These are phyloP conservation scores for Gambusia affinis DNA, from an alignment of 2,113 vertebrate species.

Conservation along the genomic window DNA sequence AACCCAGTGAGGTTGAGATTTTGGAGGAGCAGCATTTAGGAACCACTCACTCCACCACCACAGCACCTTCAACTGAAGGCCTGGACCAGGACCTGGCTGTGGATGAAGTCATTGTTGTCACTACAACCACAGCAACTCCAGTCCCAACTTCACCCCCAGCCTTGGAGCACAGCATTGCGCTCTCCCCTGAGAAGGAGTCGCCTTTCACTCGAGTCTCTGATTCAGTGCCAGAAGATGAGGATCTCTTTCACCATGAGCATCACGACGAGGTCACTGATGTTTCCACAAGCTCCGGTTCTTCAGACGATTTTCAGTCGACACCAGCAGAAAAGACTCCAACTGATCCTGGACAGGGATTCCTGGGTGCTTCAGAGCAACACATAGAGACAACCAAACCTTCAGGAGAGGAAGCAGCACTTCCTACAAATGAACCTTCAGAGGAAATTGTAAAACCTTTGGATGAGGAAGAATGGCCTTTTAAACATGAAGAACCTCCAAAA, in stretches of 20 bases:
- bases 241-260: constrained; percentile 22
- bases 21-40: constrained; percentile 61
- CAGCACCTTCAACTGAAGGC: not conserved
- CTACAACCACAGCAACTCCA: constrained; percentile 6
- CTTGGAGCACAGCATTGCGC: constrained; percentile 21
- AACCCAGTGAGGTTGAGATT: constrained; percentile 39
- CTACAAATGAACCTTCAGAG: not conserved
- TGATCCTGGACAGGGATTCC: not conserved
- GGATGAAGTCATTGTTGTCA: constrained; percentile 70
- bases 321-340: constrained; percentile 7
- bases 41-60: not conserved
- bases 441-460: not conserved
- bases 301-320: not conserved
- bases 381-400: not conserved
- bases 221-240: constrained; percentile 53
- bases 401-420: not conserved
- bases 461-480: not conserved
- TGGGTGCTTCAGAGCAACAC: not conserved
- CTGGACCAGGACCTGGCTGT: constrained; percentile 52
- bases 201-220: constrained; percentile 75
- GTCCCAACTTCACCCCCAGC: constrained; percentile 7
- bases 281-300: not conserved
- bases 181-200: constrained; percentile 73
- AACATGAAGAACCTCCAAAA: not conserved
- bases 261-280: constrained; percentile 16